phyloP scores from a whole-genome alignment of 1,140 invertebrate genomes.

The Temnothorax curvispinosus region DNA sequence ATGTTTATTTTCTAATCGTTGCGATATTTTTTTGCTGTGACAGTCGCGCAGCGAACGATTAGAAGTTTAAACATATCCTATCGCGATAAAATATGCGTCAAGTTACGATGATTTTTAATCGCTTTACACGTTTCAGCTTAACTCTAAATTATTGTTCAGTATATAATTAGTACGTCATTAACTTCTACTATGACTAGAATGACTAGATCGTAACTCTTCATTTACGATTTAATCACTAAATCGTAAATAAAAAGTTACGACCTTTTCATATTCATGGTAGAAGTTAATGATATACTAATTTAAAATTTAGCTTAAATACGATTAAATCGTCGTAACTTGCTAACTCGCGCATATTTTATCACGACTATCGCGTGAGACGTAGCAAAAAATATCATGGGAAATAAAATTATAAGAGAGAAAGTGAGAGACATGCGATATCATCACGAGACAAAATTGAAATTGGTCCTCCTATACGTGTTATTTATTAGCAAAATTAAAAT shows the following conservation, averaged over 20 bases:
- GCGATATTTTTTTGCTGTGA: background rate
- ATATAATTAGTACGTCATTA: background rate
- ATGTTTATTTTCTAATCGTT: constrained; percentile 9
- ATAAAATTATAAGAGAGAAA: background rate
- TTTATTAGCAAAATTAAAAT: background rate
- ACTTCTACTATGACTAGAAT: background rate
- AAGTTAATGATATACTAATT: background rate
- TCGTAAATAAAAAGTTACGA: background rate
- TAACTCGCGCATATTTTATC: constrained; percentile 2
- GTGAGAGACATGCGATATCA: background rate
- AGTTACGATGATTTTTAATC: background rate
- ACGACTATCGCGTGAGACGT: background rate
- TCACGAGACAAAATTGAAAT: background rate
- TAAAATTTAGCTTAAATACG: background rate
- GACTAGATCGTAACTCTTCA: constrained; percentile 1
- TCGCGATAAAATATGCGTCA: background rate
- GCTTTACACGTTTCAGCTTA: background rate
- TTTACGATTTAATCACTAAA: background rate
- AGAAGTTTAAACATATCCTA: background rate
- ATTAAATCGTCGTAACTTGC: background rate
- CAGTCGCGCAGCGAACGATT: background rate
- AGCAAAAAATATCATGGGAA: background rate
- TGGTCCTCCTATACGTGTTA: background rate
- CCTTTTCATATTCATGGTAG: background rate
- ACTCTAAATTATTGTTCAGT: background rate